Base-by-base conservation (phyloP, 2,113 vertebrate genomes). In the Clupea harengus region DNA sequence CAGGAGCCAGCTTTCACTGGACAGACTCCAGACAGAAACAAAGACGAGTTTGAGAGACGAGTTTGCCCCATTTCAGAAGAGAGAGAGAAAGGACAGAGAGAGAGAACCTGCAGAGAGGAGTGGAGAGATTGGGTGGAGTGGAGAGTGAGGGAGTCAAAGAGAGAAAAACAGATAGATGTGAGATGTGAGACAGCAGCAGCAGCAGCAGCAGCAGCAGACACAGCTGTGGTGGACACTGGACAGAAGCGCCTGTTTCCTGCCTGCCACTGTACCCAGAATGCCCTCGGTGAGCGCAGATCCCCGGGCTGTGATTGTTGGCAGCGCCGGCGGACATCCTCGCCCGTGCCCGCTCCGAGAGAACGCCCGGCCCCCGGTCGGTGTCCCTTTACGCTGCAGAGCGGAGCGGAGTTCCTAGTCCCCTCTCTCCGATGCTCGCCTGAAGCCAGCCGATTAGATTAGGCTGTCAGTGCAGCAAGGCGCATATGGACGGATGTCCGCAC, bases 201-300 rank as follows among this genome's bases (percentile, higher is more conserved):
- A 13, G n/a, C 67, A 13, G 67, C 25, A 11, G 67, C 28, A 32
- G 15, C 28, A 13, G 28, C 15, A 39, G 25, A 10, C 72, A 39
- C 28, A 39, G 72, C 72, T 17, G 72, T 39, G 32, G 28, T 15
- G 28, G 28, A 78, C 72, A 78, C 11, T 15, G 28, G 28, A 78
- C 72, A 78, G 72, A 78, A 4, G 72, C 72, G 28, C 72, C 72
- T 78, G 72, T 78, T 78, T 78, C 72, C 72, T 78, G 72, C n/a
- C 64, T 11, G 6, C 64, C n/a, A 3, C n/a, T 11, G 20, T 78
- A 78, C 72, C 72, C 72, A 39, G 28, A 78, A 78, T 39, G 72
- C 72, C 72, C 28, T 20, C 54, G 54, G 7, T 4, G 54, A 20
- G 18, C 7, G 15, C 10, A 60, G 20, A 22, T 20, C 54, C 18